Conservation (phyloP, 1,140 invertebrate species). For the Zelostemma sp. region DNA sequence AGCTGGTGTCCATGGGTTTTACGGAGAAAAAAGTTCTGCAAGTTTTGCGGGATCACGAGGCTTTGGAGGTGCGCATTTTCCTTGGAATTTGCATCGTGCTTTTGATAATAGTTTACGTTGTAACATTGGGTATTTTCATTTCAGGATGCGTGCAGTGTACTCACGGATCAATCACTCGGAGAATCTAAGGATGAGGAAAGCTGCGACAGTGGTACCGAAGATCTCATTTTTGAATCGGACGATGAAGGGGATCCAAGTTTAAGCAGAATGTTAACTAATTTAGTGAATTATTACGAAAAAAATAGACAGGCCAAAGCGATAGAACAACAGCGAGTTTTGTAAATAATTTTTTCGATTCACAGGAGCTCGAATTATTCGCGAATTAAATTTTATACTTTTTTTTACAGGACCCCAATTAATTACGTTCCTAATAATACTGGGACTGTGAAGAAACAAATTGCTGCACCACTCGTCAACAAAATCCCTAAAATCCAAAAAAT, state of each 20-base stretch:
- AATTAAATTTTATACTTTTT: no score
- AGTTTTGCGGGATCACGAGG: conserved; percentile 1
- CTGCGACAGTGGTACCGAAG: no score
- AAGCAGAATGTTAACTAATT: conserved; percentile 14
- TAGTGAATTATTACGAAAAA: conserved; percentile 22
- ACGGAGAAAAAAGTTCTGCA: background rate
- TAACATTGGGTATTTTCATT: background rate
- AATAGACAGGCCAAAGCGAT: background rate
- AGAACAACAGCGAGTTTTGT: no score
- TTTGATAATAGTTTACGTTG: no score
- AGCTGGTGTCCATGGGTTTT: conserved; percentile 30
- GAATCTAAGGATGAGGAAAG: no score
- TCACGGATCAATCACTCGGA: background rate
- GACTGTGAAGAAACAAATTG: background rate
- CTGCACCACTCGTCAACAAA: background rate
- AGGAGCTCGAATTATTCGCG: no score
- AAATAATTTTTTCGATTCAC: no score
- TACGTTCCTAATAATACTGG: no score
- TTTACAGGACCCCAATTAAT: no score
- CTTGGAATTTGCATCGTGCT: background rate
- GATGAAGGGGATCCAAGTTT: conserved; percentile 15
- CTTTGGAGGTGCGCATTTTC: conserved; percentile 17
- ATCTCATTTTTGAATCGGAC: conserved; percentile 3
- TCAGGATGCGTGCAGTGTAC: conserved; percentile 19
- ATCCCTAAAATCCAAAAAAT: background rate